A percentile compares a stretch with the other conserved stretches of the same genome.
phyloP scores from a whole-genome alignment of 1,140 invertebrate genomes.

The Aculops lycopersici region DNA sequence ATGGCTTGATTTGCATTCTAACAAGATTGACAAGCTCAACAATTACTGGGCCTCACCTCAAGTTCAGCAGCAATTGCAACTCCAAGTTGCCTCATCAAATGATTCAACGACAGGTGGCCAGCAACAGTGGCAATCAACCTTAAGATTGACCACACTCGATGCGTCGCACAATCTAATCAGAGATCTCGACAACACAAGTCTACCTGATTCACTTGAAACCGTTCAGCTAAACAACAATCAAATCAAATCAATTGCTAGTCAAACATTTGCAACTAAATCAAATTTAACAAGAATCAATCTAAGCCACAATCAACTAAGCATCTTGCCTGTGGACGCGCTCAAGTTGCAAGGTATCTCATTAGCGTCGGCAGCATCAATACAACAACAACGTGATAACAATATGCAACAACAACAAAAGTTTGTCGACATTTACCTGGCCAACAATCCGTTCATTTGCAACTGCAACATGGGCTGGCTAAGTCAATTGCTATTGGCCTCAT shows the following conservation, averaged over 20 bases:
- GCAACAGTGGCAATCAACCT: neutral
- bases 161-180: constrained; percentile 45
- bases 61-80: constrained; percentile 31
- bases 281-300: constrained; percentile 49
- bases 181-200: constrained; percentile 30
- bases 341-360: constrained; percentile 30
- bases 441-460: constrained; percentile 55
- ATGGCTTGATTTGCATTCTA: constrained; percentile 63
- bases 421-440: constrained; percentile 52
- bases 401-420: constrained; percentile 23
- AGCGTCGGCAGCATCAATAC: neutral
- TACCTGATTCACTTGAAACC: constrained; percentile 40
- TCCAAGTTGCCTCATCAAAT: constrained; percentile 35
- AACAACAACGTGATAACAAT: constrained; percentile 10
- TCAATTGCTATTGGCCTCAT: constrained; percentile 14
- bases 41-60: constrained; percentile 44
- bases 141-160: constrained; percentile 34
- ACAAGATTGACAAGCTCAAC: constrained; percentile 42
- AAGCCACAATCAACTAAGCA: constrained; percentile 46
- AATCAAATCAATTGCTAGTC: constrained; percentile 36
- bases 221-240: constrained; percentile 49
- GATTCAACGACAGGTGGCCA: neutral
- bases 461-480: constrained; percentile 65
- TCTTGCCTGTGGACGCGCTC: constrained; percentile 42
- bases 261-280: constrained; percentile 44